Conservation (phyloP, 2,888 invertebrate species). For the Callimorpha dominula region DNA sequence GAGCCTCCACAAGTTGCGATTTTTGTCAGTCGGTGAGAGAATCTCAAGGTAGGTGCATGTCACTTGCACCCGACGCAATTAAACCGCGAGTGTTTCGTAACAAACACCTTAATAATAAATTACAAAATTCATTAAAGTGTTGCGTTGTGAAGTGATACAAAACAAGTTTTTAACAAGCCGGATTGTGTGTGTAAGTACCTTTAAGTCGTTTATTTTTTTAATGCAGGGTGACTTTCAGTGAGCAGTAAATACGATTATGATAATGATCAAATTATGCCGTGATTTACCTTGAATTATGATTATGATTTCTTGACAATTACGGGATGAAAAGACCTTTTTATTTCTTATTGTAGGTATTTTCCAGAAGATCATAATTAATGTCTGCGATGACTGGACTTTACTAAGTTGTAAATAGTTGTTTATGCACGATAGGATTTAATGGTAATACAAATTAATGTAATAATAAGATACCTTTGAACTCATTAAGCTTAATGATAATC, state of each 20-base stretch:
- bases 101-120: constrained; percentile 25
- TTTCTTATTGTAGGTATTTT: neutral
- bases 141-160: constrained; percentile 55
- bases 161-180: constrained; percentile 39
- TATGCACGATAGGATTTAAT: neutral
- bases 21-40: constrained; percentile 33
- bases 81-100: constrained; percentile 44
- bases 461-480: neutral
- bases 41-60: constrained; percentile 26
- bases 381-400: neutral
- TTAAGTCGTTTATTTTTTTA: constrained; percentile 19
- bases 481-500: neutral
- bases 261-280: neutral
- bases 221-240: neutral
- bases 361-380: neutral
- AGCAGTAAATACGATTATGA: neutral
- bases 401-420: neutral
- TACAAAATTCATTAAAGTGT: constrained; percentile 47
- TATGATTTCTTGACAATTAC: constrained; percentile 35
- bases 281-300: constrained; percentile 41
- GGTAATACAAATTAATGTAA: neutral
- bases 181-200: constrained; percentile 58
- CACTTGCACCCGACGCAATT: constrained; percentile 15
- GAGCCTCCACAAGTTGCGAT: constrained; percentile 28
- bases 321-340: neutral